phyloP scores from a whole-genome alignment of 2,797 vertebrate genomes.

The Sternotherus odoratus region DNA sequence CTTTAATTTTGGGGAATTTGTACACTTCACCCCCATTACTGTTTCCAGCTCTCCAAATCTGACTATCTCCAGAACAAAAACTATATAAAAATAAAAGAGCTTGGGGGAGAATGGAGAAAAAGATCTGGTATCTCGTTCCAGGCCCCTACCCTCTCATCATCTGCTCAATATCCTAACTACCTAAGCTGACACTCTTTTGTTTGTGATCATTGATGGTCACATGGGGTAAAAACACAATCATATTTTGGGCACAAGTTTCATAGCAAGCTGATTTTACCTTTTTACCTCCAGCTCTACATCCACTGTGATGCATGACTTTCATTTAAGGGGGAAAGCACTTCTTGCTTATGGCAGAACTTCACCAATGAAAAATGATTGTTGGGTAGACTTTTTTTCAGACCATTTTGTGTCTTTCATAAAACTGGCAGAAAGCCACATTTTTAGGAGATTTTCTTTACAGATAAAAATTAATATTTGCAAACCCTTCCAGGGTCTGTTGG shows the following conservation, averaged over 20 bases:
- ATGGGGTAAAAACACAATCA: neutral
- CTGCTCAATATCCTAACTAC: neutral
- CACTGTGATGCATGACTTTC: neutral
- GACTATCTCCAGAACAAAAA: neutral
- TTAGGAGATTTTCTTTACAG: neutral
- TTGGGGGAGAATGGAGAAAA: neutral
- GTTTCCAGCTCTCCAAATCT: neutral
- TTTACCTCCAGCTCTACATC: neutral
- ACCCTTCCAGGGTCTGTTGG: neutral
- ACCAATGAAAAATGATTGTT: neutral
- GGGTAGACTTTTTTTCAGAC: neutral
- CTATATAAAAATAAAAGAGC: neutral
- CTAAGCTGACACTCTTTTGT: neutral
- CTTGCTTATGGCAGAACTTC: constrained; percentile 26
- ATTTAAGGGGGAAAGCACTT: neutral
- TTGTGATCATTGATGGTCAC: neutral
- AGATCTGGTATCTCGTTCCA: neutral
- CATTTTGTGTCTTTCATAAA: neutral
- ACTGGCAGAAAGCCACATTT: neutral
- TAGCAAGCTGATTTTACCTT: neutral
- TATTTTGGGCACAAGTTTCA: constrained; percentile 6
- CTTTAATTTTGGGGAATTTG: neutral
- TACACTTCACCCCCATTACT: neutral
- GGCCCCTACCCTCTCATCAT: neutral
- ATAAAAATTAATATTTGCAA: neutral